Evolutionary conservation across 2,797 vertebrate species (phyloP).

Genomic region (Sebastes nivosus): DNA sequence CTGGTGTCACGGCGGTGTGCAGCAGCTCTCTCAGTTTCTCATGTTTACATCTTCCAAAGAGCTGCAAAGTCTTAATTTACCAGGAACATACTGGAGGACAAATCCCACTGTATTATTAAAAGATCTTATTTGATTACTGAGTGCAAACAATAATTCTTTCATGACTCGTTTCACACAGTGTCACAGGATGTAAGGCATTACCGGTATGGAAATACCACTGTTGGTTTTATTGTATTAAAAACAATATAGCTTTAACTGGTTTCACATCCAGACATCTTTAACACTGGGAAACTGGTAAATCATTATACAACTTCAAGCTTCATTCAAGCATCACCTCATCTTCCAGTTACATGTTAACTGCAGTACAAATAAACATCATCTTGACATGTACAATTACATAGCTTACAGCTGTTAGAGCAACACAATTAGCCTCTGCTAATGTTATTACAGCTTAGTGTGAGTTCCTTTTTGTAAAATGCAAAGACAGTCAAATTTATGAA

Average conservation of each 20-base stretch:
- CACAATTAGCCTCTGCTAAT: conserved; percentile 14
- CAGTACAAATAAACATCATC: neutral
- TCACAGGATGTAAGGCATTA: neutral
- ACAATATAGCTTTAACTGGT: neutral
- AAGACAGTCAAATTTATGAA: neutral
- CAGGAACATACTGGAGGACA: neutral
- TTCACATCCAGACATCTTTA: neutral
- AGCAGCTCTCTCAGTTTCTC: neutral
- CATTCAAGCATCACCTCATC: neutral
- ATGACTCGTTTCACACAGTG: neutral
- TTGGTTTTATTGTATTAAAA: neutral
- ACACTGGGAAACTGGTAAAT: neutral
- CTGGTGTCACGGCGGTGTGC: neutral
- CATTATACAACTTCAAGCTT: neutral
- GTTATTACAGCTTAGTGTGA: neutral
- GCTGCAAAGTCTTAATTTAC: neutral
- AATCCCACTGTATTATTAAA: neutral
- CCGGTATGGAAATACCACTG: neutral
- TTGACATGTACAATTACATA: conserved; percentile 16
- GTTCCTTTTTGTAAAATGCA: no score
- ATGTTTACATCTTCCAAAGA: neutral
- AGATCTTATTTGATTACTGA: neutral
- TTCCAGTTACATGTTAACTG: neutral
- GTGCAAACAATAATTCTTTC: neutral
- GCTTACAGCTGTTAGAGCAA: conserved; percentile 11